These are phyloP conservation scores for Paramormyrops kingsleyae DNA, from an alignment of 2,113 vertebrate genomes.

Conservation along the genomic window DNA sequence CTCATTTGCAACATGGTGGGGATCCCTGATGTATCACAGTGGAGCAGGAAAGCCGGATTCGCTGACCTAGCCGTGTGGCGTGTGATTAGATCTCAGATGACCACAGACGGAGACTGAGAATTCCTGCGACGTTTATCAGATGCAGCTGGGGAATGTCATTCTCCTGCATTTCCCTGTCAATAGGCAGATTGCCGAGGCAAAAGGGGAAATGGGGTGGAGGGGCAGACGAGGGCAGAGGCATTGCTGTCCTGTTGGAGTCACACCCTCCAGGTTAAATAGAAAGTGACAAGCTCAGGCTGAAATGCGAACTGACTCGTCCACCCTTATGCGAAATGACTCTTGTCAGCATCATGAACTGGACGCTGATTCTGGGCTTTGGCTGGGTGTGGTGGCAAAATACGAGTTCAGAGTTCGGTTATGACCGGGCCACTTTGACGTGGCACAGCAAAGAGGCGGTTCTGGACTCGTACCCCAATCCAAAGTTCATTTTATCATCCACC, in stretches of 20 bases:
- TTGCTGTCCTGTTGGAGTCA: neutral
- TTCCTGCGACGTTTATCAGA: constrained; percentile 20
- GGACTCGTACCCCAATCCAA: neutral
- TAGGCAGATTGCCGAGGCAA: constrained; percentile 40
- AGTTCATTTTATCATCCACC: neutral
- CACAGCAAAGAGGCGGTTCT: neutral
- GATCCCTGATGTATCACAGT: neutral
- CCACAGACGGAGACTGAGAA: constrained; percentile 16
- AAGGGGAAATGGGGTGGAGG: neutral
- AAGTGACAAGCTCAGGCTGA: constrained; percentile 32
- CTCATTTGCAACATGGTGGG: neutral
- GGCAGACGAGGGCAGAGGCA: neutral
- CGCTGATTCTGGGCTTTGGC: neutral
- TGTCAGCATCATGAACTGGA: neutral
- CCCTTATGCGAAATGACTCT: constrained; percentile 28
- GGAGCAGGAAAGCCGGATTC: neutral
- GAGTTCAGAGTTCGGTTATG: neutral
- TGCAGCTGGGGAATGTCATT: constrained; percentile 46
- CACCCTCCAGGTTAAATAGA: constrained; percentile 18
- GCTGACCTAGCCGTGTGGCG: constrained; percentile 25
- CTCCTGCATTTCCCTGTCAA: constrained; percentile 27
- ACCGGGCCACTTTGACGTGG: neutral
- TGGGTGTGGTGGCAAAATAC: neutral
- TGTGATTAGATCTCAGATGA: constrained; percentile 37
- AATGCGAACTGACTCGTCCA: constrained; percentile 28